Base-by-base conservation (phyloP, 92 coral and sea anemone genomes). In the Blastomussa wellsi region DNA sequence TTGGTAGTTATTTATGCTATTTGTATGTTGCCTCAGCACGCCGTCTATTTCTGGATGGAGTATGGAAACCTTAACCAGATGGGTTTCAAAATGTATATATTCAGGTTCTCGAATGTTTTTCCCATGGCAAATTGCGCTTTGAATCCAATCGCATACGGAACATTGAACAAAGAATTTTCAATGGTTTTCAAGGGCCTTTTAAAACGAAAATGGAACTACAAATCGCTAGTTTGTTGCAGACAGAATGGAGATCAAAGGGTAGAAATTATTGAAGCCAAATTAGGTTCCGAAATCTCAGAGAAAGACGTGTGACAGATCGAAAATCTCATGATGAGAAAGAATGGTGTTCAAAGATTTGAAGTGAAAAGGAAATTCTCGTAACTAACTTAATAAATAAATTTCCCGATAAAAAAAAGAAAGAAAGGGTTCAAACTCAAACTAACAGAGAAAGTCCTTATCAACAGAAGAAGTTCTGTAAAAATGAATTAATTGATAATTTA, bases 71-170 rank as follows among this genome's bases (percentile, higher is more conserved):
- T 95, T 7, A 85, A 89, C 81, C 55, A 81, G 39, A 87, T 90
- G 71, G 92, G 89, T 76, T 93, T 91, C 87, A 91, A 87, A 66
- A 87, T 95, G 91, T 95, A 95, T 70, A 90, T 95, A 37, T 95
- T 95, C 90, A 86, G 97, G 47, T 89, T 95, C 57, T 74, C 98
- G 28, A 95, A 95, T 84, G 92, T 95, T 7, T 95, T 95, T 72
- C 92, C 98, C 32, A 95, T 95, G 96, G 97, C 97, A 20, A 95
- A 95, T 86, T 91, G 98, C 67, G 98, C 98, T 65, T 85, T 95
- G 57, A 93, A 95, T 41, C 95, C 98, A 8, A 93, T 95, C 26
- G 95, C 92, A 29, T 95, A 95, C 67, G 98, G 97, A 5, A 93
- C 95, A 15, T 79, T 95, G 60, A 90, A 95, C 89, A 89, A 94